Percentiles rank a stretch among this genome's conserved stretches.
phyloP scores from a whole-genome alignment of 2,113 vertebrate species.

The Elgaria multicarinata region DNA sequence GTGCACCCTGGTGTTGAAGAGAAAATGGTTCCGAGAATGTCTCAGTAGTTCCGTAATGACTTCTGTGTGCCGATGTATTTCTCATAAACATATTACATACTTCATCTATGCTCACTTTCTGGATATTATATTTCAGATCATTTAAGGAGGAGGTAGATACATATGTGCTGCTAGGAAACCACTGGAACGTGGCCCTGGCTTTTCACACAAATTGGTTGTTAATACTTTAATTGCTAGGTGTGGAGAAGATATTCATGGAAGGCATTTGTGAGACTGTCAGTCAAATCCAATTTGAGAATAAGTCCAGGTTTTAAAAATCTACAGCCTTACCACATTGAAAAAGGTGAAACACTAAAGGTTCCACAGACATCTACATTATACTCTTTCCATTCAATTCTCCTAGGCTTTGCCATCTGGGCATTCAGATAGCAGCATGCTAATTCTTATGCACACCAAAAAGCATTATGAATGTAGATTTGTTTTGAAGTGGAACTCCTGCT shows the following conservation, averaged over 20 bases:
- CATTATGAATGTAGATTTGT: constrained; percentile 17
- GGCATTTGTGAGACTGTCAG: background rate
- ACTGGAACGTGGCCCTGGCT: background rate
- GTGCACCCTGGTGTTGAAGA: background rate
- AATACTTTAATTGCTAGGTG: constrained; percentile 5
- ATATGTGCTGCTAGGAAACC: constrained; percentile 3
- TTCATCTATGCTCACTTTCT: background rate
- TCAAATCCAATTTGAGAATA: background rate
- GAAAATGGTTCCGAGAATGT: background rate
- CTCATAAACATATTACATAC: background rate
- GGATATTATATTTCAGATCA: constrained; percentile 5
- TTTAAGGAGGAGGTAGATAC: background rate
- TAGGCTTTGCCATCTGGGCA: background rate
- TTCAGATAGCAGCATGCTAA: constrained; percentile 19
- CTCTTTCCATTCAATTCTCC: background rate
- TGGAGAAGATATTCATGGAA: background rate
- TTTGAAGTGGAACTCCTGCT: constrained; percentile 29
- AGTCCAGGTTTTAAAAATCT: background rate
- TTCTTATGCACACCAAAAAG: constrained; percentile 6
- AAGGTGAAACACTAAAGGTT: background rate
- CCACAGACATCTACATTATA: background rate
- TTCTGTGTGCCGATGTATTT: background rate
- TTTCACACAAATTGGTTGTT: background rate
- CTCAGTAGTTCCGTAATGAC: background rate
- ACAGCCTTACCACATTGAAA: background rate